Base-by-base conservation (phyloP, 2,888 invertebrate species). In the Dryobotodes eremita region DNA sequence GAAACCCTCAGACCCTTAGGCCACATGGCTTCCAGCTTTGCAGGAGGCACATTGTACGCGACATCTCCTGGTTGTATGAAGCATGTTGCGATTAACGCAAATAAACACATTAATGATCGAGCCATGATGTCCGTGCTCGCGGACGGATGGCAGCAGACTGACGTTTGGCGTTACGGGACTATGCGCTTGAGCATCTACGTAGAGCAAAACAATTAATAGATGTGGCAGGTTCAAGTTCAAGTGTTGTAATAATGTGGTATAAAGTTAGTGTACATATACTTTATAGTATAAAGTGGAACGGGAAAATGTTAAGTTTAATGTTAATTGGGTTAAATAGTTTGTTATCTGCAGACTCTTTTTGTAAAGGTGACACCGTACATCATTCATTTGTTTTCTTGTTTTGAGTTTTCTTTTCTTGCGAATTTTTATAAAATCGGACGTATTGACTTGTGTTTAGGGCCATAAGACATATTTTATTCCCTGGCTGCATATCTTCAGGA, bases 1-100 rank as follows among this genome's bases (percentile, higher is more conserved):
- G 97, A 97, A 0, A 98, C 97, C 69, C 97, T 94, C 0, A 98
- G 90, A 77, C 98, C 98, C 90, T 93, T 96, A 0, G 98, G 98
- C 86, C 95, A 95, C 57, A 97, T 95, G 5, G 97, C 97, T 90
- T 97, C 97, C 1, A 98, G 93, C 77, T 95, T 97, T 0, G 97
- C 97, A 1, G 95, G 94, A 0, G 97, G 97, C 0, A 97, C 97
- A 2, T 83, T 90, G 75, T 96, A 95, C 61, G 26, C 55, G 5
- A 88, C 89, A 2, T 89, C 89, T 64, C 70, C 61, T 42, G 13
- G 1, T 61, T 91, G 91, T 1, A 83, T 91, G 59, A 73, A 69
- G 78, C 90, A 89, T 78, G 87, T 80, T 48, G 90, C 88, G 50
- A 90, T 62, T 7, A 92, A 65, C 66, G 88, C 86, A 2, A 93